These are phyloP conservation scores for Metellina segmentata DNA, from an alignment of 2,888 invertebrate genomes.

Conservation along the genomic window DNA sequence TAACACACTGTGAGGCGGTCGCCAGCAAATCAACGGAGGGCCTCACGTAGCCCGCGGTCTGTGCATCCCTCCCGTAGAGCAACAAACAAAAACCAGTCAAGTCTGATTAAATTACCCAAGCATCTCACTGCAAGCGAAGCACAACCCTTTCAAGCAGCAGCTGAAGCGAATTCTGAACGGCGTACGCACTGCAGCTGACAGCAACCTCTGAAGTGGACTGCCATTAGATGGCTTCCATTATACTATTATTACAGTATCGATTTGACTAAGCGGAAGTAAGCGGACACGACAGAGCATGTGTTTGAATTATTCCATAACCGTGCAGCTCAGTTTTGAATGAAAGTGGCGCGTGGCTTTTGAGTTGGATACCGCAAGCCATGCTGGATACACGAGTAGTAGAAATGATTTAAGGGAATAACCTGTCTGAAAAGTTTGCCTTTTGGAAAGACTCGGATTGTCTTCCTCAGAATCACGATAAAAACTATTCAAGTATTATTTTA, in stretches of 20 bases:
- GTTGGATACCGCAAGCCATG: too few species aligned
- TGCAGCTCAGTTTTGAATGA: neutral
- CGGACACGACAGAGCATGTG: neutral
- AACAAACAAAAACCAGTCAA: neutral
- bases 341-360: neutral
- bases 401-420: too few species aligned
- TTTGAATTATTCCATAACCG: neutral
- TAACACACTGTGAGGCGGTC: too few species aligned
- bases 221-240: constrained; percentile 1
- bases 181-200: neutral
- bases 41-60: too few species aligned
- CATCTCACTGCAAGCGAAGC: neutral
- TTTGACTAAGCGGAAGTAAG: neutral
- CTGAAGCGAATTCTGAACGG: neutral
- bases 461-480: too few species aligned
- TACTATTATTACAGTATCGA: neutral
- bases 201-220: neutral
- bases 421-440: too few species aligned
- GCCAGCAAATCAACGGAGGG: too few species aligned
- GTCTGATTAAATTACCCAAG: neutral
- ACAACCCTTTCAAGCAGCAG: neutral
- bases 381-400: too few species aligned
- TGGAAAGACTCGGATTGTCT: too few species aligned
- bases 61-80: too few species aligned
- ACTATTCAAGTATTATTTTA: too few species aligned